Conservation (phyloP, 2,888 invertebrate genomes). For the Standfussiana lucernea region DNA sequence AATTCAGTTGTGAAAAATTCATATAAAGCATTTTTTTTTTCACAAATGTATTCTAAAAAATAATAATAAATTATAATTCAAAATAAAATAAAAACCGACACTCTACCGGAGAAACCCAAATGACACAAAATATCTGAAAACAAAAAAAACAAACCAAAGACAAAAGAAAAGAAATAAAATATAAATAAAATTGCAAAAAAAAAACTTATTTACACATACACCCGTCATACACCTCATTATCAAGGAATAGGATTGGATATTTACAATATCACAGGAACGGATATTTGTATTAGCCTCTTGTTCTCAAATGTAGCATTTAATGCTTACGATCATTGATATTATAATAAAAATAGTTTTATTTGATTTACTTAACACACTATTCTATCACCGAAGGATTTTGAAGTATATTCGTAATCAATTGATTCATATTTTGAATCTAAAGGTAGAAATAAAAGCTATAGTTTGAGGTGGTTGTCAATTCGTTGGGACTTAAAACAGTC, state of each 20-base stretch:
- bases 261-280: slow-evolving; percentile 29
- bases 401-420: no score
- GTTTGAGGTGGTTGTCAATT: no score
- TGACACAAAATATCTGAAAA: slow-evolving; percentile 86
- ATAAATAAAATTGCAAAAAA: slow-evolving; percentile 63
- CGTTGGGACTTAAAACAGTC: no score
- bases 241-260: slow-evolving; percentile 47
- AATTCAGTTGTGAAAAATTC: slow-evolving; percentile 75
- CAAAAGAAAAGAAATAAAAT: no score
- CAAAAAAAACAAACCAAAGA: slow-evolving; percentile 75
- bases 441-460: no score
- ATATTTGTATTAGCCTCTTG: no score
- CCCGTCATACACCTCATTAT: slow-evolving; percentile 43
- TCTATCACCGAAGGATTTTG: no score
- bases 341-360: no score
- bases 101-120: slow-evolving; percentile 88
- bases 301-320: no score
- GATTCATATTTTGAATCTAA: no score
- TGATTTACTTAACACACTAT: no score
- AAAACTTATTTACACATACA: slow-evolving; percentile 60
- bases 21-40: slow-evolving; percentile 29
- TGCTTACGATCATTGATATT: no score
- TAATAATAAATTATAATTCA: slow-evolving; percentile 65
- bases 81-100: slow-evolving; percentile 80
- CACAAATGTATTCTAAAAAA: slow-evolving; percentile 76